Conservation (phyloP, 2,797 vertebrate species). For the Sparus aurata region DNA sequence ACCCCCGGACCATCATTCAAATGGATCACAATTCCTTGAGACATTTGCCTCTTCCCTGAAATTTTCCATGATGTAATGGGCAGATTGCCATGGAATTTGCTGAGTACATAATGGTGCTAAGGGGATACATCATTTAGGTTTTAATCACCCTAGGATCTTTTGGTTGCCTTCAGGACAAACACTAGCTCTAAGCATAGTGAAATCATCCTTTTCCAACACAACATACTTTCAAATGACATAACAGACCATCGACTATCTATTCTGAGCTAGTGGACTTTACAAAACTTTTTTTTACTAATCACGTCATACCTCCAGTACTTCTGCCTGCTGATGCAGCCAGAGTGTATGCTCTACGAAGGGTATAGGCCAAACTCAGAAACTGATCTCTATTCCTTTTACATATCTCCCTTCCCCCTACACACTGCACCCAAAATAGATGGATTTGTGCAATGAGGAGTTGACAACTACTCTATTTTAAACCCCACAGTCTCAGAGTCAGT, state of each 20-base stretch:
- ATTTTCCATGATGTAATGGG: slow-evolving; percentile 16
- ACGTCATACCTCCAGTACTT: neutral
- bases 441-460: slow-evolving; percentile 79
- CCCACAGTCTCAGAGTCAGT: slow-evolving; percentile 84
- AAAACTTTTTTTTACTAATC: neutral
- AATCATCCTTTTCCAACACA: slow-evolving; percentile 9
- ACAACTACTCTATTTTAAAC: slow-evolving; percentile 87
- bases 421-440: slow-evolving; percentile 82
- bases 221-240: neutral
- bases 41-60: neutral
- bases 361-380: slow-evolving; percentile 49
- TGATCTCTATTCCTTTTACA: slow-evolving; percentile 58
- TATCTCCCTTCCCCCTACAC: slow-evolving; percentile 52
- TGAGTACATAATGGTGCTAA: neutral
- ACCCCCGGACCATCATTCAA: neutral
- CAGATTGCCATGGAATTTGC: slow-evolving; percentile 5
- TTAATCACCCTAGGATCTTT: slow-evolving; percentile 23
- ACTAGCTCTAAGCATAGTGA: slow-evolving; percentile 7
- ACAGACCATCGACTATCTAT: no score
- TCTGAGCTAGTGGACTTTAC: neutral
- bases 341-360: slow-evolving; percentile 21
- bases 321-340: slow-evolving; percentile 44
- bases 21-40: slow-evolving; percentile 20
- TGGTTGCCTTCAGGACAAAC: neutral
- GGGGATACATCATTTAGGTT: slow-evolving; percentile 23